Conservation (phyloP, 2,888 invertebrate genomes). For the Biston stratarius region DNA sequence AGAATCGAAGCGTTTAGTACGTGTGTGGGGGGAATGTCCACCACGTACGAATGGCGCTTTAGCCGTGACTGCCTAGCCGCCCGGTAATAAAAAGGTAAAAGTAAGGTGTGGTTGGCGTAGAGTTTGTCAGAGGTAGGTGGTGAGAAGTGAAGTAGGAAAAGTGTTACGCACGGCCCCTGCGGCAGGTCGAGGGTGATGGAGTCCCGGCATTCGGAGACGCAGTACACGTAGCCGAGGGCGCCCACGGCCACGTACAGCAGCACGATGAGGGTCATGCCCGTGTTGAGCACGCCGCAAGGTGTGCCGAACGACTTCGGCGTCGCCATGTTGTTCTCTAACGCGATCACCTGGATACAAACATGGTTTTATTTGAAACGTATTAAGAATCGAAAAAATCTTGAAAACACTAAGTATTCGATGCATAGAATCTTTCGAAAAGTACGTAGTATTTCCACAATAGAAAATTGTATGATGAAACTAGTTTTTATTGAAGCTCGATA, state of each 20-base stretch:
- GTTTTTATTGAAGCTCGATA: no score
- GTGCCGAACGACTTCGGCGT: constrained; percentile 92
- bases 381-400: not conserved
- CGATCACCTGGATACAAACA: constrained; percentile 90
- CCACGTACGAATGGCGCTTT: no score
- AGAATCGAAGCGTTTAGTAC: no score
- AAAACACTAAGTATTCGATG: no score
- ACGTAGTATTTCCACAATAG: no score
- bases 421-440: no score
- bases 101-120: not conserved
- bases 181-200: constrained; percentile 95
- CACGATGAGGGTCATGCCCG: constrained; percentile 92
- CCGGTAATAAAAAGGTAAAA: no score
- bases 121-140: not conserved
- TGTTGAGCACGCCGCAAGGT: constrained; percentile 92
- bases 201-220: constrained; percentile 89
- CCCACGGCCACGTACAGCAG: constrained; percentile 92
- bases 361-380: not conserved
- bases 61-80: no score
- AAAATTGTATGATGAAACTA: no score
- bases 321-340: constrained; percentile 96
- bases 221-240: constrained; percentile 94
- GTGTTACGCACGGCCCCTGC: constrained; percentile 61
- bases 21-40: no score
- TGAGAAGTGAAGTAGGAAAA: not conserved